These are phyloP conservation scores for Megaceryle torquata DNA, from an alignment of 2,113 vertebrate genomes.

Conservation along the genomic window DNA sequence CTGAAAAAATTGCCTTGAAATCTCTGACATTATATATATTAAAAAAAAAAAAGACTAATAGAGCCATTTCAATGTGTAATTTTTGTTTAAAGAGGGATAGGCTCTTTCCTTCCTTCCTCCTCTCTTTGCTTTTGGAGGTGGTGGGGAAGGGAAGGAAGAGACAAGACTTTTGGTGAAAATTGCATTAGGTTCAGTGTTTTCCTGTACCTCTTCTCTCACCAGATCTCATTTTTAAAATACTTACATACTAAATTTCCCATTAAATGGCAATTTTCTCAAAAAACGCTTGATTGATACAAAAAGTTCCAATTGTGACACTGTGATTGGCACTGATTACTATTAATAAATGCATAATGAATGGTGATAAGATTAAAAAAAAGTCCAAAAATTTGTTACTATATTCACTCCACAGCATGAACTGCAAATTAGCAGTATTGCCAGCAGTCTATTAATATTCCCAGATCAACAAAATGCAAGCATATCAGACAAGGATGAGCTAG, in stretches of 20 bases:
- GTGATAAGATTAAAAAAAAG: conserved; percentile 42
- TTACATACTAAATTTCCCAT: not conserved
- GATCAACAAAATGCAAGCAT: not conserved
- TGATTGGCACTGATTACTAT: not conserved
- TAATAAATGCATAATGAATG: conserved; percentile 15
- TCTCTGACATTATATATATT: not conserved
- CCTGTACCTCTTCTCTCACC: not conserved
- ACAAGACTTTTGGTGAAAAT: not conserved
- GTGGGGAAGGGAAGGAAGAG: not conserved
- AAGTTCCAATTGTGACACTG: not conserved
- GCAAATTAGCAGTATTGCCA: not conserved
- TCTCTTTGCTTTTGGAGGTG: not conserved
- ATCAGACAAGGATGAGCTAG: not conserved
- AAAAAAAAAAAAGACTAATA: not conserved
- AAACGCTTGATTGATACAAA: not conserved
- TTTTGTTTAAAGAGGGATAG: not conserved
- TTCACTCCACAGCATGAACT: not conserved
- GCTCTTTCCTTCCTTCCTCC: not conserved
- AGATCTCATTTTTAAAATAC: not conserved
- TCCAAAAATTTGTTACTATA: not conserved
- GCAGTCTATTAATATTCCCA: conserved; percentile 6
- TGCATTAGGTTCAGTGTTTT: not conserved
- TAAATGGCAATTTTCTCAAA: not conserved
- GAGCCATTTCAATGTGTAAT: not conserved
- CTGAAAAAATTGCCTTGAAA: not conserved